A percentile compares a stretch with the other conserved stretches of the same genome.
Conservation (phyloP, 2,888 invertebrate genomes). For the Drosophila peninsularis region DNA sequence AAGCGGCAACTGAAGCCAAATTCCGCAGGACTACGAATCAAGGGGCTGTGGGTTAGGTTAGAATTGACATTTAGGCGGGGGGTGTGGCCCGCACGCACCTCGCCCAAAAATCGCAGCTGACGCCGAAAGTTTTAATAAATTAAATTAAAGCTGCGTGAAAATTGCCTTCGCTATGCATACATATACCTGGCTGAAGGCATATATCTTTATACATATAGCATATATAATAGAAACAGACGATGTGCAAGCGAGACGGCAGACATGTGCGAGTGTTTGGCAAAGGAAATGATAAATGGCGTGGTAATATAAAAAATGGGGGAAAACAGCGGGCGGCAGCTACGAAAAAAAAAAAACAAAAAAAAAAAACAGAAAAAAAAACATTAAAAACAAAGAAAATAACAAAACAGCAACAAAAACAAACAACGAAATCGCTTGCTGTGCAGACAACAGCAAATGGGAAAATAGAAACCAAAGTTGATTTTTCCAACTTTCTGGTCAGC, state of each 20-base stretch:
- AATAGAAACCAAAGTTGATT: slow-evolving; percentile 58
- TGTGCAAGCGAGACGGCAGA: slow-evolving; percentile 40
- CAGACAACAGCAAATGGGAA: slow-evolving; percentile 22
- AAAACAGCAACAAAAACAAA: slow-evolving; percentile 62
- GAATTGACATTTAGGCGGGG: slow-evolving; percentile 36
- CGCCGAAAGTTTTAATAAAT: slow-evolving; percentile 69
- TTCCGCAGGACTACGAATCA: slow-evolving; percentile 33
- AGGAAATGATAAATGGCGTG: slow-evolving; percentile 83
- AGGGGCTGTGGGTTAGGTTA: slow-evolving; percentile 18
- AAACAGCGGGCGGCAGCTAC: slow-evolving; percentile 77
- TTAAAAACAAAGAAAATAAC: slow-evolving; percentile 34
- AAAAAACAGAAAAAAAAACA: slow-evolving; percentile 31
- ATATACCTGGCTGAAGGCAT: slow-evolving; percentile 33
- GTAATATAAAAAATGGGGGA: slow-evolving; percentile 80
- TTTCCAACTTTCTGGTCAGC: slow-evolving; percentile 63
- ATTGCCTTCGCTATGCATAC: slow-evolving; percentile 55
- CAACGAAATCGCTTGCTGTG: slow-evolving; percentile 52
- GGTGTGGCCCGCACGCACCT: slow-evolving; percentile 74
- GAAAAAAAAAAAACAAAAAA: slow-evolving; percentile 46
- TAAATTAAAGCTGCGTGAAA: slow-evolving; percentile 77
- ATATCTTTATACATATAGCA: slow-evolving; percentile 2
- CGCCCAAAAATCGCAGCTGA: slow-evolving; percentile 57
- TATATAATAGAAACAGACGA: neutral
- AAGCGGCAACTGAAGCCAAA: slow-evolving; percentile 62
- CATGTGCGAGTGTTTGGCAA: slow-evolving; percentile 68